These are phyloP conservation scores for Drosophila yakuba DNA, from an alignment of 1,140 invertebrate species.

Conservation along the genomic window DNA sequence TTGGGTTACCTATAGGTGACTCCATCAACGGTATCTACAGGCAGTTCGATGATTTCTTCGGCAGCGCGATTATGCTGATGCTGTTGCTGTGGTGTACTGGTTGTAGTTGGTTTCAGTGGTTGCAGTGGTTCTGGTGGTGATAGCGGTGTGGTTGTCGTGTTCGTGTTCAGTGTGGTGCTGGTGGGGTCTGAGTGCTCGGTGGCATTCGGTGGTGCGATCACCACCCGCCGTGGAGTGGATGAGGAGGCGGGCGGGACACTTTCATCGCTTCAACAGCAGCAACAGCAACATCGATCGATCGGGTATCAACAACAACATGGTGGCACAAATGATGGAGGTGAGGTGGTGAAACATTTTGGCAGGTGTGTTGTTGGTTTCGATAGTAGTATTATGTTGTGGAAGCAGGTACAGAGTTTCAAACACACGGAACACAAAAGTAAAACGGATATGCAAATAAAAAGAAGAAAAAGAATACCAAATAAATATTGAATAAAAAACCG, in stretches of 20 bases:
- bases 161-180: conserved; percentile 73
- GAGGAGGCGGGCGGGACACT: conserved; percentile 59
- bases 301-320: conserved; percentile 16
- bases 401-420: conserved; percentile 72
- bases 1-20: conserved; percentile 72
- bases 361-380: conserved; percentile 36
- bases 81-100: conserved; percentile 68
- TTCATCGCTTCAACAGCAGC: conserved; percentile 63
- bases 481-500: conserved; percentile 48
- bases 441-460: conserved; percentile 78
- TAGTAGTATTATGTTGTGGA: conserved; percentile 42
- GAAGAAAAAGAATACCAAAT: conserved; percentile 56
- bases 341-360: conserved; percentile 46
- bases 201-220: conserved; percentile 29
- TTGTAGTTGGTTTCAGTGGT: conserved; percentile 51
- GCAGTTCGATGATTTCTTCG: conserved; percentile 74
- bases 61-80: conserved; percentile 51
- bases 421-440: conserved; percentile 73
- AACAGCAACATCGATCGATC: conserved; percentile 2
- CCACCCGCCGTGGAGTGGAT: conserved; percentile 67
- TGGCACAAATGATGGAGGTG: conserved; percentile 59
- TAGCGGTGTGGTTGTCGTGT: conserved; percentile 73
- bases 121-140: conserved; percentile 74
- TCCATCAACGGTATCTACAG: conserved; percentile 81
- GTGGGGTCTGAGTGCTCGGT: conserved; percentile 39